These are phyloP conservation scores for Sebastes trivittatus DNA, from an alignment of 2,797 vertebrate genomes.

Conservation along the genomic window DNA sequence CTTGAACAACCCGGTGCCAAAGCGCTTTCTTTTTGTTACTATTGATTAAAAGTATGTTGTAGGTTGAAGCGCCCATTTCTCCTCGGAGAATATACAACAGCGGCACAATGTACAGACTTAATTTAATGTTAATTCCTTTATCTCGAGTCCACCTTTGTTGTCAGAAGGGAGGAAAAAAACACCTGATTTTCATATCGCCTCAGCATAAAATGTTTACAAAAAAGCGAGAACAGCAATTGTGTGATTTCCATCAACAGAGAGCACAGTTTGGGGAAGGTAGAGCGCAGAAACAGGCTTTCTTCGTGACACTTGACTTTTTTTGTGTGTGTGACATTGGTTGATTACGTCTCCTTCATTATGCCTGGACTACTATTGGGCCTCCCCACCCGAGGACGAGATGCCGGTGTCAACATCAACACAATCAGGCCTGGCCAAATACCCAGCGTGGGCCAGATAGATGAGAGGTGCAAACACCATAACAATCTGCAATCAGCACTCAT, in stretches of 20 bases:
- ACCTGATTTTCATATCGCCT: constrained; percentile 18
- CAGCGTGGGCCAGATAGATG: constrained; percentile 82
- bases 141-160: constrained; percentile 52
- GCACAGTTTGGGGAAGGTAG: constrained; percentile 33
- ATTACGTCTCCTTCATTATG: constrained; percentile 85
- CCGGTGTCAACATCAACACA: constrained; percentile 84
- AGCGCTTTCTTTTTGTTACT: constrained; percentile 76
- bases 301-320: constrained; percentile 67
- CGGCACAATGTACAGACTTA: constrained; percentile 53
- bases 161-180: background rate
- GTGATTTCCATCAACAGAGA: constrained; percentile 62
- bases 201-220: constrained; percentile 20
- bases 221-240: constrained; percentile 34
- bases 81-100: constrained; percentile 42
- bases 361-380: constrained; percentile 70
- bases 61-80: constrained; percentile 56
- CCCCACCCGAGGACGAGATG: constrained; percentile 72
- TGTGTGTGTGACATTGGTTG: constrained; percentile 72
- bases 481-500: constrained; percentile 88
- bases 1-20: constrained; percentile 72
- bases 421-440: constrained; percentile 87
- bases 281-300: constrained; percentile 49
- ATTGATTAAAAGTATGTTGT: constrained; percentile 83
- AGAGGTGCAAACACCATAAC: constrained; percentile 86
- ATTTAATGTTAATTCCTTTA: constrained; percentile 71